These are phyloP conservation scores for Noctua pronuba DNA, from an alignment of 2,888 invertebrate species.

Conservation along the genomic window DNA sequence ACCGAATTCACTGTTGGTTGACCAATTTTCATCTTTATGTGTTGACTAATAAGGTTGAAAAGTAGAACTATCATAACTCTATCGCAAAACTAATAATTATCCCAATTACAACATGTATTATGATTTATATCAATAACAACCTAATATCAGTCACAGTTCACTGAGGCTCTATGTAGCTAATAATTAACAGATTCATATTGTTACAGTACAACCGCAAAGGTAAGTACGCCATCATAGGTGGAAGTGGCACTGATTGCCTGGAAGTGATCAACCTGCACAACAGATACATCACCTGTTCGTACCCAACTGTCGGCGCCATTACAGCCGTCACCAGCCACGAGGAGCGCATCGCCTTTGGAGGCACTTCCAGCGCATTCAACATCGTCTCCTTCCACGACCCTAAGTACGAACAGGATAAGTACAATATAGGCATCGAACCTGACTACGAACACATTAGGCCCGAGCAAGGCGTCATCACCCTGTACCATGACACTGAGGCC, in stretches of 20 bases:
- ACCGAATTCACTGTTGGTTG: no score
- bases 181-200: slow-evolving; percentile 20
- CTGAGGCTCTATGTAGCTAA: neutral
- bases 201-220: slow-evolving; percentile 87
- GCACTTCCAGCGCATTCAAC: slow-evolving; percentile 81
- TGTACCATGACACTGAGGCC: slow-evolving; percentile 49
- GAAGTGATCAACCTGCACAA: slow-evolving; percentile 88
- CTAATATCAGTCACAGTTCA: neutral
- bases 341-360: slow-evolving; percentile 85
- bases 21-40: no score
- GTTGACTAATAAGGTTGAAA: no score
- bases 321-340: slow-evolving; percentile 82
- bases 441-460: slow-evolving; percentile 65
- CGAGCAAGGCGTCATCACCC: slow-evolving; percentile 40
- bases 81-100: slow-evolving; percentile 20
- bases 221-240: slow-evolving; percentile 86
- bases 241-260: slow-evolving; percentile 86
- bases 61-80: neutral
- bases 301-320: slow-evolving; percentile 80
- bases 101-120: neutral
- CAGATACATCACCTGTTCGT: slow-evolving; percentile 85
- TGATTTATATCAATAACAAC: neutral
- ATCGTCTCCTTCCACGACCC: slow-evolving; percentile 86
- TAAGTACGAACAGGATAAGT: slow-evolving; percentile 81
- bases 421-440: slow-evolving; percentile 55